Conservation (phyloP, 2,797 vertebrate species). For the Acanthopagrus latus region DNA sequence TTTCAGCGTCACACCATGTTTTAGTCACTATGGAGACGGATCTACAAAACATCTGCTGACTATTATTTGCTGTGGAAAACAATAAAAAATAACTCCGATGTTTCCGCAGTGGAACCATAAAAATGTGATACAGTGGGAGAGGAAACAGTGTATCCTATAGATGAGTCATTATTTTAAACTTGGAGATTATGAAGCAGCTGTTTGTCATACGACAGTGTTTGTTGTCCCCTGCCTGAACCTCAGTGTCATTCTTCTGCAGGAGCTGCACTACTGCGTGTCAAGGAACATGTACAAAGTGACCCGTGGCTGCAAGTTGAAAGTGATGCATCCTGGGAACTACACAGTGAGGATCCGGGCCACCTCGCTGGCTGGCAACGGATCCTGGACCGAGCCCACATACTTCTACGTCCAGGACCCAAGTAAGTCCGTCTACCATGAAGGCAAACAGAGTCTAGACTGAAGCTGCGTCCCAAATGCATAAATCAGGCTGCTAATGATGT, state of each 20-base stretch:
- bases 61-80: constrained; percentile 36
- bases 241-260: constrained; percentile 77
- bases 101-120: constrained; percentile 19
- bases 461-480: not conserved
- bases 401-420: constrained; percentile 91
- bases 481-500: too few species aligned
- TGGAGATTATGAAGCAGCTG: not conserved
- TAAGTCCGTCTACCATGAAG: constrained; percentile 77
- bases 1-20: constrained; percentile 40
- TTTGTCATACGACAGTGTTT: constrained; percentile 8
- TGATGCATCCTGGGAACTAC: constrained; percentile 94
- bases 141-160: not conserved
- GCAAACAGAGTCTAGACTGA: not conserved
- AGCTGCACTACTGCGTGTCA: constrained; percentile 92
- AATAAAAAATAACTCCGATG: not conserved
- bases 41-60: constrained; percentile 37
- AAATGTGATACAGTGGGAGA: not conserved
- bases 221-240: constrained; percentile 6
- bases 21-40: constrained; percentile 67
- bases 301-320: constrained; percentile 88
- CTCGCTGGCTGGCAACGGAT: constrained; percentile 95
- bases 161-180: constrained; percentile 34
- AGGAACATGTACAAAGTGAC: constrained; percentile 88
- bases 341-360: constrained; percentile 93
- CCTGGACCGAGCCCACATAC: constrained; percentile 92